Base-by-base conservation (phyloP, 64 coral and sea anemone genomes). In the Montipora efflorescens region DNA sequence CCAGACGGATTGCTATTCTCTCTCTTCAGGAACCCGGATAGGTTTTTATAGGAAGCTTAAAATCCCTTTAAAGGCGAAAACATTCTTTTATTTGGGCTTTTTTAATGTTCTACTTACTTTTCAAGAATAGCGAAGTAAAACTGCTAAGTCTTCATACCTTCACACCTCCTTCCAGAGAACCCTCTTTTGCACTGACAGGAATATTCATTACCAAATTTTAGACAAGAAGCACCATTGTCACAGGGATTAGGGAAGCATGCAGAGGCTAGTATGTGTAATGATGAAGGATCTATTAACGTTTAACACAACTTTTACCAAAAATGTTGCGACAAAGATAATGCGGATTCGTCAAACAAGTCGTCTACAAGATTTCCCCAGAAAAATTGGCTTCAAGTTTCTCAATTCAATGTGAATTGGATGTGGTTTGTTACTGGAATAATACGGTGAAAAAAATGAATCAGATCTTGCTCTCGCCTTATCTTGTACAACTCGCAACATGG, bases 201-300 rank as follows among this genome's bases (percentile, higher is more conserved):
- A 48, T 79, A 79, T 59, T 93, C 58, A 78, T 68, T 93, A 87
- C 92, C 92, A 88, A 88, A 93, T 51, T 61, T 80, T 57, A 87
- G 87, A 81, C 92, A 93, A n/a, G 66, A 45, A 36, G 84, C 92
- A 64, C 72, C 84, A 81, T 88, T 93, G 1, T 79, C 47, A 80
- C 92, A 93, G 43, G 92, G 92, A 74, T 88, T 88, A 18, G 91
- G 91, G 53, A 87, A 81, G 82, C 91, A 93, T 57, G 91, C 82
- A 87, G 72, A 78, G 19, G 85, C 91, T 93, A 36, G 36, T 36
- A 86, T 20, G 14, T 64, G 77, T 79, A 45, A 57, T 77, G 72
- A 93, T 48, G 87, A 15, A 86, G 62, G 22, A 47, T 89, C 70
- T 11, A 47, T n/a, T 45, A 47, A 9, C 18, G 25, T 77, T 76